These are phyloP conservation scores for Drosophila teissieri DNA, from an alignment of 1,140 invertebrate genomes.

Conservation along the genomic window DNA sequence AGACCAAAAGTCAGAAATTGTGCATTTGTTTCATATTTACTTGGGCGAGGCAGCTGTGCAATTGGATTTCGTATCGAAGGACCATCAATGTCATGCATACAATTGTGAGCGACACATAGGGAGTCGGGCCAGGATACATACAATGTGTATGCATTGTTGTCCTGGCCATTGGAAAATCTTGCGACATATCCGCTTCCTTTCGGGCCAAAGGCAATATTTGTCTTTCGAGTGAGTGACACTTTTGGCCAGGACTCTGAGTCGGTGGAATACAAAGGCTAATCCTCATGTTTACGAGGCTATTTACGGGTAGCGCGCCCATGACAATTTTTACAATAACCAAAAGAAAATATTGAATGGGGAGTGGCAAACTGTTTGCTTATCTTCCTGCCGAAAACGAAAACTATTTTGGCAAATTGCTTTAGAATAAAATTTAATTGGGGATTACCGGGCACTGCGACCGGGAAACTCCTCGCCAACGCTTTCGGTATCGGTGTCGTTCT, in stretches of 20 bases:
- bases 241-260: constrained; percentile 56
- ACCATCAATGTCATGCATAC: constrained; percentile 80
- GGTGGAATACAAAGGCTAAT: constrained; percentile 67
- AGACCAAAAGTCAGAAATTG: constrained; percentile 56
- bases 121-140: constrained; percentile 65
- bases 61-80: constrained; percentile 62
- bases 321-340: constrained; percentile 76
- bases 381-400: constrained; percentile 64
- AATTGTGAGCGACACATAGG: constrained; percentile 79
- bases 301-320: constrained; percentile 66
- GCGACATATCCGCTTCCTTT: constrained; percentile 78
- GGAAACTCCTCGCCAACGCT: constrained; percentile 23
- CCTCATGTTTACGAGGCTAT: constrained; percentile 80
- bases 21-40: constrained; percentile 80
- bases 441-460: constrained; percentile 49
- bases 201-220: constrained; percentile 68
- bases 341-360: constrained; percentile 55
- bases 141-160: constrained; percentile 34
- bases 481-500: neutral
- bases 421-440: constrained; percentile 83
- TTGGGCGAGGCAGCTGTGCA: constrained; percentile 61
- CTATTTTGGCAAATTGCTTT: constrained; percentile 80
- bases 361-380: constrained; percentile 68
- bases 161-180: constrained; percentile 62
- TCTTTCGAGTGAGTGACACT: constrained; percentile 78